Evolutionary conservation across 1,140 invertebrate species (phyloP), one percentile per base, ranked within the genome.

Genomic region (Oreohelix idahoensis): DNA sequence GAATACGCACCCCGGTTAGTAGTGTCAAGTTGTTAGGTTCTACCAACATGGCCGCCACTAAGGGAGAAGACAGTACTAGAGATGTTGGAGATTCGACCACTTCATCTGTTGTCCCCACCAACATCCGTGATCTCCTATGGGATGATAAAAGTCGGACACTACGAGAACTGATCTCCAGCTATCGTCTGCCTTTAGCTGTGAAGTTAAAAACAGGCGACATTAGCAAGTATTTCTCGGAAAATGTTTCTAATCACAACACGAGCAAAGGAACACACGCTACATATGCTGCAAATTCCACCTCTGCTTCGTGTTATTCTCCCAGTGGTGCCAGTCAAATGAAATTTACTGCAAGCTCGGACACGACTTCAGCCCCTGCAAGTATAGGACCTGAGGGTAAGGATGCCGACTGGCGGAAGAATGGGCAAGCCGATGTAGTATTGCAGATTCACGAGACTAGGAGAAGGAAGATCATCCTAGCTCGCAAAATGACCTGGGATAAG

Each of bases 401-500:
- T 35, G 32, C n/a, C 8, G 2, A 10, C 17, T 8, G 5, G n/a
- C 8, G n/a, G 5, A 29, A 29, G 10, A 66, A n/a, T 32, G 63
- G 63, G 1, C 63, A 66, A 11, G 80, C 83, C 29, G 86, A 87
- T 32, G 66, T 75, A 10, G 63, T 84, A 0, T 45, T 88, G 17
- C 84, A 88, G 45, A 84, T 89, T 35, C 78, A 87, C 63, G 88
- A 89, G 77, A 70, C 86, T 29, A 49, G 84, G 36, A 77, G 87
- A 23, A 83, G 81, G 42, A 88, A 88, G 79, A 84, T 87, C 26
- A 84, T 89, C 0, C 69, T 85, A 32, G 84, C 85, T 15, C 84
- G 85, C 0, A 82, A 84, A 36, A 86, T 89, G 84, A 85, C 87
- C 45, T 89, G 88, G 88, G 87, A 89, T 29, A 84, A 86, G 75